A percentile compares a stretch with the other conserved stretches of the same genome.
These are phyloP conservation scores for Sesamia inferens DNA, from an alignment of 2,888 invertebrate species.

Conservation along the genomic window DNA sequence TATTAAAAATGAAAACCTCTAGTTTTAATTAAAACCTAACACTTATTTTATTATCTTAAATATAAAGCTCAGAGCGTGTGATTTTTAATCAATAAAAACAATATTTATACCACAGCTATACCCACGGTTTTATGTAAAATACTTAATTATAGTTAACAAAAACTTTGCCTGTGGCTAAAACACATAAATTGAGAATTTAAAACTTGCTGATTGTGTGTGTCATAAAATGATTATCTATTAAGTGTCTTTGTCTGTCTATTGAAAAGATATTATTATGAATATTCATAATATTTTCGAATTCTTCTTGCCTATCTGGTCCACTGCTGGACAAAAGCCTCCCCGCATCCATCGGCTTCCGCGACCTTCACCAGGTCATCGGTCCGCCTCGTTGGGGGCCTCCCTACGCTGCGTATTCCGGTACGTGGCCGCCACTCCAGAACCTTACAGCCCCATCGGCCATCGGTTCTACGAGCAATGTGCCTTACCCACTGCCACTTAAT, in stretches of 20 bases:
- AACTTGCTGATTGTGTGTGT: conserved; percentile 77
- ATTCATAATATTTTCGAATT: not conserved
- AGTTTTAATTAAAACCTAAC: conserved; percentile 35
- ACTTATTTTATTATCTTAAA: conserved; percentile 32
- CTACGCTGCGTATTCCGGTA: too few species aligned
- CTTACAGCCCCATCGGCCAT: too few species aligned
- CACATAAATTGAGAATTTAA: conserved; percentile 79
- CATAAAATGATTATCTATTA: conserved; percentile 19
- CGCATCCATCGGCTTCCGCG: too few species aligned
- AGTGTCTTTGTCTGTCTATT: conserved; percentile 12
- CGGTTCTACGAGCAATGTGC: too few species aligned
- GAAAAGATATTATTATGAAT: not conserved
- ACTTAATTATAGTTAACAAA: conserved; percentile 71
- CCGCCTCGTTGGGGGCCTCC: too few species aligned
- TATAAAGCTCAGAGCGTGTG: conserved; percentile 50
- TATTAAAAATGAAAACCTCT: not conserved
- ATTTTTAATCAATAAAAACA: conserved; percentile 68
- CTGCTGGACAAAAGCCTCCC: too few species aligned
- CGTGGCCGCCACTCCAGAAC: too few species aligned
- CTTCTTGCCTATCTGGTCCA: too few species aligned
- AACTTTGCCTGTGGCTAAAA: conserved; percentile 71
- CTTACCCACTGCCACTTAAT: too few species aligned
- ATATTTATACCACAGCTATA: conserved; percentile 64
- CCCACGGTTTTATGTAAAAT: conserved; percentile 71
- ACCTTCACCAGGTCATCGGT: too few species aligned